A percentile compares a stretch with the other conserved stretches of the same genome.
phyloP scores from a whole-genome alignment of 2,113 vertebrate genomes.

The Crotalus horridus region DNA sequence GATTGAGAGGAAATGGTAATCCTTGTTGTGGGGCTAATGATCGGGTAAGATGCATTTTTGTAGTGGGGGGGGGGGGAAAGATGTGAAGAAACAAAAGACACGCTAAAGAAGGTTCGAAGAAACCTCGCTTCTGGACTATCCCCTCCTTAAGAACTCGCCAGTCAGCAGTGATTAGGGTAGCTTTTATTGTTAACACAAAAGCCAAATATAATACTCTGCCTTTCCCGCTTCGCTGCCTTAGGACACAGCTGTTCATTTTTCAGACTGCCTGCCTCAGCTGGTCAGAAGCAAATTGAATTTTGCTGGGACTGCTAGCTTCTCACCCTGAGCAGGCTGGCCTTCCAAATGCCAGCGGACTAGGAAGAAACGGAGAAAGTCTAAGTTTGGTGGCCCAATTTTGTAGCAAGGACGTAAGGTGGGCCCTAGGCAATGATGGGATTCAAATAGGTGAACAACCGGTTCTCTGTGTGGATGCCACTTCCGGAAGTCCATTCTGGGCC shows the following conservation, averaged over 20 bases:
- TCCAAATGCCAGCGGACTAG: neutral
- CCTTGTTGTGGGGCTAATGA: neutral
- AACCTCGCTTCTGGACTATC: neutral
- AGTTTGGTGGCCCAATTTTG: neutral
- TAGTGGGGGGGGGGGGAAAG: no score
- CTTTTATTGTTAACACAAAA: slow-evolving; percentile 21
- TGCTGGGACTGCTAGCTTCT: slow-evolving; percentile 5
- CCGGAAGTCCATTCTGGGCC: no score
- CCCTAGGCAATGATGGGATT: no score
- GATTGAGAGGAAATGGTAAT: neutral
- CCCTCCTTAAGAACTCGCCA: slow-evolving; percentile 7
- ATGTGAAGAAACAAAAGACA: neutral
- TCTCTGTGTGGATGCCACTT: no score
- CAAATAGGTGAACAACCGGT: no score
- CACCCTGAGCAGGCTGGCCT: neutral
- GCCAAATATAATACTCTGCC: slow-evolving; percentile 24
- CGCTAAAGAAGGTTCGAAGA: neutral
- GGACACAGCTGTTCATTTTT: slow-evolving; percentile 31
- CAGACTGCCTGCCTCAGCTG: slow-evolving; percentile 13
- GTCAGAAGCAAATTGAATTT: slow-evolving; percentile 25
- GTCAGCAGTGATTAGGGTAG: slow-evolving; percentile 16
- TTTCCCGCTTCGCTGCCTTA: neutral
- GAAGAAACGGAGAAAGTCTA: neutral
- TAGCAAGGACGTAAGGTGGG: neutral
- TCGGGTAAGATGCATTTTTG: neutral